Conservation (phyloP, 92 coral and sea anemone species). For the Palythoa caribaeorum region DNA sequence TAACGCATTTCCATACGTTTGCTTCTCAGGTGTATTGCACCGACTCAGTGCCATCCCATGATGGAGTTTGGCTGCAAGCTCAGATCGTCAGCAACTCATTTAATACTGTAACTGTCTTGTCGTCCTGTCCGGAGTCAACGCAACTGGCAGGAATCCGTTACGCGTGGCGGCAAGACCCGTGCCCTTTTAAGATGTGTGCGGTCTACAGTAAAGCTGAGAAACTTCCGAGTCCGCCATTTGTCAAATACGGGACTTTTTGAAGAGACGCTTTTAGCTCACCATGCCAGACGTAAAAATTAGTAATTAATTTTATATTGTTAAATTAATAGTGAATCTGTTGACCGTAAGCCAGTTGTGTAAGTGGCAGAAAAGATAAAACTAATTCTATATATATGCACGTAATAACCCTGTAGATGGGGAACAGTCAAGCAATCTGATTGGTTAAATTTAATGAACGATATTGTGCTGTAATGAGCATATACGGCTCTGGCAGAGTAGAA, state of each 20-base stretch:
- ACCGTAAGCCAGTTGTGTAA: too few relatives aligned
- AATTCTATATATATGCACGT: too few relatives aligned
- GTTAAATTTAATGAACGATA: too few relatives aligned
- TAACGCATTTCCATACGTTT: neutral
- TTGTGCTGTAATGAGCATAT: too few relatives aligned
- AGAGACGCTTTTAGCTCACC: neutral
- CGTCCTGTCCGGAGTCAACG: conserved; percentile 68
- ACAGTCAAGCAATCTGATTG: too few relatives aligned
- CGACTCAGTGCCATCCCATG: neutral
- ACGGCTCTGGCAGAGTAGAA: too few relatives aligned
- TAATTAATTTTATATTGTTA: neutral
- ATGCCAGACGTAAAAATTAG: neutral
- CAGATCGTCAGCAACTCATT: conserved; percentile 59
- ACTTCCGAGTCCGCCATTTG: conserved; percentile 90
- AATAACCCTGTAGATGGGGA: too few relatives aligned
- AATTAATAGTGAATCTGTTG: too few relatives aligned
- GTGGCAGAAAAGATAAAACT: too few relatives aligned
- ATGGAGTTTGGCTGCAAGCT: conserved; percentile 67
- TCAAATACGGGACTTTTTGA: conserved; percentile 80
- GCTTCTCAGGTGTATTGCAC: conserved; percentile 52
- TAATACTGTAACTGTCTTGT: conserved; percentile 57
- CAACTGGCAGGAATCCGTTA: conserved; percentile 78
- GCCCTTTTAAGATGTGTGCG: conserved; percentile 89
- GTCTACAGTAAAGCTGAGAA: conserved; percentile 87
- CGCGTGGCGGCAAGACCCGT: conserved; percentile 91